These are phyloP conservation scores for Caenorhabditis sp. DNA, from an alignment of 2,888 invertebrate species.

Conservation along the genomic window DNA sequence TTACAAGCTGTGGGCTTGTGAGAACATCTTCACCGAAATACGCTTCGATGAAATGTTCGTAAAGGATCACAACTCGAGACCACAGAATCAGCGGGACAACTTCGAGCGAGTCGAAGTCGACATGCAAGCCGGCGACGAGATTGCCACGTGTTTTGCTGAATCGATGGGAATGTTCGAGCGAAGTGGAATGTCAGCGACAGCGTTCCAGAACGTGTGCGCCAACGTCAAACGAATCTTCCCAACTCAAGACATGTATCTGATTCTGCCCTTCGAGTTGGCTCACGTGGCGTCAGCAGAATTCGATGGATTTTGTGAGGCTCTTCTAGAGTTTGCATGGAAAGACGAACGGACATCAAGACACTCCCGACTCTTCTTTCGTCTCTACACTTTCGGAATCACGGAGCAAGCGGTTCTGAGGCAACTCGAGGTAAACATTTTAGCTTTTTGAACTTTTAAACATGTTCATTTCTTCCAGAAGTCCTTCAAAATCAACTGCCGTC, in stretches of 20 bases:
- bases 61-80: conserved; percentile 20
- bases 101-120: conserved; percentile 55
- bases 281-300: conserved; percentile 38
- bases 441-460: neutral
- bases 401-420: conserved; percentile 43
- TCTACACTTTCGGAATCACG: conserved; percentile 53
- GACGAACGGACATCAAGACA: conserved; percentile 48
- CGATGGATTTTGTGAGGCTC: conserved; percentile 45
- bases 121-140: conserved; percentile 55
- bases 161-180: conserved; percentile 55
- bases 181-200: conserved; percentile 47
- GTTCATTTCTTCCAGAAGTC: conserved; percentile 27
- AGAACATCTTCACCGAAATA: conserved; percentile 51
- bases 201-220: conserved; percentile 54
- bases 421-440: conserved; percentile 19
- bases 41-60: conserved; percentile 55
- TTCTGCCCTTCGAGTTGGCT: conserved; percentile 47
- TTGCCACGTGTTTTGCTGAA: conserved; percentile 53
- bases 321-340: conserved; percentile 55
- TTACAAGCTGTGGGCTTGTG: conserved; percentile 30
- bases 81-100: conserved; percentile 18
- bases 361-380: conserved; percentile 44
- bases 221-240: conserved; percentile 48
- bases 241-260: conserved; percentile 46
- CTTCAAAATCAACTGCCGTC: conserved; percentile 41